Base-by-base conservation (phyloP, 2,797 vertebrate genomes). In the Liparis tanakae region DNA sequence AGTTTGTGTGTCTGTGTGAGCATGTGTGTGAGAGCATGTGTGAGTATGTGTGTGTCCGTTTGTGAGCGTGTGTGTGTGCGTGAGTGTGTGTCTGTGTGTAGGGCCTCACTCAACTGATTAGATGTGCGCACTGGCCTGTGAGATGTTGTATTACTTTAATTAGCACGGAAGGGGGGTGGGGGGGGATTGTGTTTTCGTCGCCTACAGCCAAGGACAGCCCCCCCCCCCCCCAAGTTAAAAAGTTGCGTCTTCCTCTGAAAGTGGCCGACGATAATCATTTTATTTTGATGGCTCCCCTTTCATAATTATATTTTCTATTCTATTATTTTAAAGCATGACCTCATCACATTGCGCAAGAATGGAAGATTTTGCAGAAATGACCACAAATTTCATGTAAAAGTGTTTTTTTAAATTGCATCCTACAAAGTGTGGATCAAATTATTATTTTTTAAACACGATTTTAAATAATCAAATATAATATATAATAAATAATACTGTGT, bases 61-160 rank as follows among this genome's bases (percentile, higher is more conserved):
- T 79, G 73, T 30, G 25, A 2, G 80, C 14, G 10, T 74, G 39
- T 70, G 43, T 44, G 63, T 57, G 50, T 39, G 22, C 53, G 18
- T 20, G 72, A 43, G 33, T 69, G 51, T 68, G 70, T 65, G 78
- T 68, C 66, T 81, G 72, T 67, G 68, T 79, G 73, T 68, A 81
- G 68, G 84, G 77, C 75, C 75, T 81, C 79, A 84, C 79, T 65
- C 78, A 87, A 88, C 80, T 86, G 84, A 93, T 93, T 93, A 93
- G 88, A 92, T 85, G 86, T 90, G 93, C 36, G 84, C 94, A 93
- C 79, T 87, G 87, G 92, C 83, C 92, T 92, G 90, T 93, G 90
- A 91, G 91, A 94, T 93, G 92, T 92, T 92, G 92, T 86, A 93
- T 93, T 89, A 90, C 89, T 94, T 94, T 94, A 94, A 95, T 95